A percentile compares a stretch with the other conserved stretches of the same genome.
phyloP scores from a whole-genome alignment of 92 coral and sea anemone genomes.

The Porites rus region DNA sequence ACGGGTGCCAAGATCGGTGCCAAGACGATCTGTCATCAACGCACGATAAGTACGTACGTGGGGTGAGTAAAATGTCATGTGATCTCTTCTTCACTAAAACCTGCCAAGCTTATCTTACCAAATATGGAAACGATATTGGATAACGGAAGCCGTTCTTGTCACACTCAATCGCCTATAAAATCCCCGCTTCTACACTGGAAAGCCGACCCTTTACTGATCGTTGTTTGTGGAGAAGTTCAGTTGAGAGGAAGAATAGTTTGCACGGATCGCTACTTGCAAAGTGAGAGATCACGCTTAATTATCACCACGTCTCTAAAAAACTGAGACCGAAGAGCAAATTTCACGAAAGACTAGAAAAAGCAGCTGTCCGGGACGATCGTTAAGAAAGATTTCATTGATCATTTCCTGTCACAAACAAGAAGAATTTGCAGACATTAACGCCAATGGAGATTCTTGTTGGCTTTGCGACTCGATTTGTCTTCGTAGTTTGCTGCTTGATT shows the following conservation, averaged over 20 bases:
- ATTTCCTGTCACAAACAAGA: background rate
- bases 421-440: background rate
- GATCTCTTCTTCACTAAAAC: background rate
- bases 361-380: too few relatives aligned
- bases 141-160: conserved; percentile 10
- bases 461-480: background rate
- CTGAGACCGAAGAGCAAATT: too few relatives aligned
- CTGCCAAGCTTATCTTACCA: background rate
- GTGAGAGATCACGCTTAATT: background rate
- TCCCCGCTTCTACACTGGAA: background rate
- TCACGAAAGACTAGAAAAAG: too few relatives aligned
- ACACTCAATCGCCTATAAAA: conserved; percentile 12
- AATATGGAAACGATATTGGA: conserved; percentile 15
- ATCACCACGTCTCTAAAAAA: too few relatives aligned
- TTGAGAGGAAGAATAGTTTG: too few relatives aligned
- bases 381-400: too few relatives aligned
- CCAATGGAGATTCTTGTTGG: background rate
- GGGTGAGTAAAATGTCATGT: background rate
- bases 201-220: background rate
- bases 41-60: background rate
- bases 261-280: conserved; percentile 3
- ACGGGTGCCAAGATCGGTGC: too few relatives aligned
- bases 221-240: background rate
- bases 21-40: background rate
- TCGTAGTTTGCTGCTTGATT: background rate